phyloP scores from a whole-genome alignment of 2,113 vertebrate genomes.

The Illadopsis cleaveri region DNA sequence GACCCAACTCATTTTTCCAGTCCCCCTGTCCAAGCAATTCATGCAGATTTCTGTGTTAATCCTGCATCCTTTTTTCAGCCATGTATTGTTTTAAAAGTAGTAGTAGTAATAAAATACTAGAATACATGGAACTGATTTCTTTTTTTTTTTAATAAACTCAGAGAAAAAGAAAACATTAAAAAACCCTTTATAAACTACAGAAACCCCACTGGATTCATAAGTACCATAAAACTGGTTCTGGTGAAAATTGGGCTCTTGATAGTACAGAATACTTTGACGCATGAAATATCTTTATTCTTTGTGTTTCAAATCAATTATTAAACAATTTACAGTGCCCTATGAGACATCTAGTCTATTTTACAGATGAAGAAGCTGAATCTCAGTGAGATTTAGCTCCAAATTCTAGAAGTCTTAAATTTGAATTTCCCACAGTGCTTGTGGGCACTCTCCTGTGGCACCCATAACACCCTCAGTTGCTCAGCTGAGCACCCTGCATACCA shows the following conservation, averaged over 20 bases:
- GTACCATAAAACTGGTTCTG: not conserved
- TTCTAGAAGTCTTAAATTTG: not conserved
- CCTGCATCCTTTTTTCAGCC: not conserved
- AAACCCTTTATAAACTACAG: not conserved
- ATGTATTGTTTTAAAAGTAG: not conserved
- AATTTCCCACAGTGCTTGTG: not conserved
- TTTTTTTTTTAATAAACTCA: not conserved
- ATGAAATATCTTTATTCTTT: slow-evolving; percentile 19
- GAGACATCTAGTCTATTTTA: not conserved
- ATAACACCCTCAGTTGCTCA: not conserved
- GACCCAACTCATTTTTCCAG: not conserved
- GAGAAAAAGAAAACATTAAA: not conserved
- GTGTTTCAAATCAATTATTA: slow-evolving; percentile 23
- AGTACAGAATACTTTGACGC: not conserved
- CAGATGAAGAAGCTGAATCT: not conserved
- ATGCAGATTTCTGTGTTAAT: not conserved
- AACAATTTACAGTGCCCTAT: not conserved
- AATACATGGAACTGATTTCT: not conserved
- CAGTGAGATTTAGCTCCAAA: not conserved
- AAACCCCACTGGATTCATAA: not conserved
- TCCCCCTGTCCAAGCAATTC: not conserved
- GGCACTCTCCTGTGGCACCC: not conserved
- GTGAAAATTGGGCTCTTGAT: not conserved
- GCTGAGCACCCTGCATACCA: not conserved
- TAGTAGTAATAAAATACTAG: not conserved